Evolutionary conservation across 1,140 invertebrate genomes (phyloP).

Genomic region (Zaprionus vittiger): DNA sequence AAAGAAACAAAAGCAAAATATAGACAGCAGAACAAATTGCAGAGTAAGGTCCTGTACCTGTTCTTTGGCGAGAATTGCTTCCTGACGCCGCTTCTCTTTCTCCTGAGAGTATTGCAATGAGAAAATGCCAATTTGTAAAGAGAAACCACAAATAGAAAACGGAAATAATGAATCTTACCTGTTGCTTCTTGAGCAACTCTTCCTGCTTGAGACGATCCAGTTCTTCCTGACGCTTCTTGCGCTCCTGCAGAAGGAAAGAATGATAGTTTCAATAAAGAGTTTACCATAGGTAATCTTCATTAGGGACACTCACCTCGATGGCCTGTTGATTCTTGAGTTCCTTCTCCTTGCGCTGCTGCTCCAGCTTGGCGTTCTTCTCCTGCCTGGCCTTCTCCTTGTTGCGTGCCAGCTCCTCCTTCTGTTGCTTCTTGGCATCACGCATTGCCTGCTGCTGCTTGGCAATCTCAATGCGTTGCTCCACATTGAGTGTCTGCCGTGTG

Average conservation of each 20-base stretch:
- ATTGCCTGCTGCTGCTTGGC: conserved; percentile 88
- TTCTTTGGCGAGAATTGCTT: conserved; percentile 93
- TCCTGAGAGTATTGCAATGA: conserved; percentile 87
- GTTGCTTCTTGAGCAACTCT: conserved; percentile 93
- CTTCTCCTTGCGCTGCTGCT: conserved; percentile 90
- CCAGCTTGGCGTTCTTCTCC: conserved; percentile 91
- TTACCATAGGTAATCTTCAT: neutral
- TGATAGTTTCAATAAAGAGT: neutral
- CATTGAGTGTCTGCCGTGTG: conserved; percentile 86
- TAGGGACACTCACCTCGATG: conserved; percentile 85
- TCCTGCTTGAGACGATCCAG: conserved; percentile 93
- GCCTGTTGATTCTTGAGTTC: conserved; percentile 90
- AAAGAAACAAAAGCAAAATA: neutral
- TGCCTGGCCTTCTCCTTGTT: conserved; percentile 85
- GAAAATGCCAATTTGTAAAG: conserved; percentile 45
- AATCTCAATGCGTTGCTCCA: conserved; percentile 88
- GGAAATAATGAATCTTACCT: conserved; percentile 86
- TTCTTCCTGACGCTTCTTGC: conserved; percentile 93
- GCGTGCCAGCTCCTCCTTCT: conserved; percentile 85
- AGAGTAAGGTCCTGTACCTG: conserved; percentile 87
- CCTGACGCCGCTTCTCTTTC: conserved; percentile 93
- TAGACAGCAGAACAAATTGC: neutral
- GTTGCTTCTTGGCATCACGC: conserved; percentile 86
- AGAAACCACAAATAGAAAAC: conserved; percentile 11
- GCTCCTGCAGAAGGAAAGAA: conserved; percentile 87